These are phyloP conservation scores for Oscarella lobularis DNA, from an alignment of 37 sponge, comb jelly and placozoan species.

Conservation along the genomic window DNA sequence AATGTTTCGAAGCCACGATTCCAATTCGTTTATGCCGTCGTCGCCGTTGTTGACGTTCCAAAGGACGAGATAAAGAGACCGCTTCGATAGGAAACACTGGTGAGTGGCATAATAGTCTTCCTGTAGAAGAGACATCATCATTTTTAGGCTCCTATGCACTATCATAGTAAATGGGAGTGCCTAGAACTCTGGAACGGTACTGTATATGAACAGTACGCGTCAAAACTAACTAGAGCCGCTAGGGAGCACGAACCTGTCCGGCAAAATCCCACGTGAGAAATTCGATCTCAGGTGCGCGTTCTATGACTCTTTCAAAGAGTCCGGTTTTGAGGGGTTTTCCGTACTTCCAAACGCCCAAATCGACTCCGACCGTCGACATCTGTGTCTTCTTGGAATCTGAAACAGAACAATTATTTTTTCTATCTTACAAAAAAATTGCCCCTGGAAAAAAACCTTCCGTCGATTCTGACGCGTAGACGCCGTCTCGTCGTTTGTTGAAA, in stretches of 20 bases:
- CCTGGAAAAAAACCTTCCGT: too few relatives aligned
- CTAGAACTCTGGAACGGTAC: background rate
- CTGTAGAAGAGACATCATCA: slow-evolving; percentile 7
- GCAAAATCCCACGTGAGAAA: slow-evolving; percentile 94
- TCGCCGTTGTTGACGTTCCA: slow-evolving; percentile 51
- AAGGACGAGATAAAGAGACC: slow-evolving; percentile 72
- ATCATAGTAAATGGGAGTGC: background rate
- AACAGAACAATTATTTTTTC: too few relatives aligned
- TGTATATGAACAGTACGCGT: background rate
- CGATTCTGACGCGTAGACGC: background rate
- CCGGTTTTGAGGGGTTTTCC: slow-evolving; percentile 48
- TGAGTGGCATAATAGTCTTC: slow-evolving; percentile 94
- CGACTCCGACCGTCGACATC: slow-evolving; percentile 85
- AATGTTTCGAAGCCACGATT: slow-evolving; percentile 80
- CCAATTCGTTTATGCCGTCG: slow-evolving; percentile 58
- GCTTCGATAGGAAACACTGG: slow-evolving; percentile 78
- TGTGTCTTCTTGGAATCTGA: background rate
- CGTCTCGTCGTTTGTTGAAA: background rate
- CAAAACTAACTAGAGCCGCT: background rate
- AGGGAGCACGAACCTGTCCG: slow-evolving; percentile 45
- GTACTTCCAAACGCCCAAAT: slow-evolving; percentile 80
- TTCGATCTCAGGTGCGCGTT: slow-evolving; percentile 32
- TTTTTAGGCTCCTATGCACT: background rate
- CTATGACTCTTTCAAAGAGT: slow-evolving; percentile 5
- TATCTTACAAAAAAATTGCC: too few relatives aligned